A percentile compares a stretch with the other conserved stretches of the same genome.
Evolutionary conservation across 2,888 invertebrate genomes (phyloP).

Genomic region (Netelia melanura): DNA sequence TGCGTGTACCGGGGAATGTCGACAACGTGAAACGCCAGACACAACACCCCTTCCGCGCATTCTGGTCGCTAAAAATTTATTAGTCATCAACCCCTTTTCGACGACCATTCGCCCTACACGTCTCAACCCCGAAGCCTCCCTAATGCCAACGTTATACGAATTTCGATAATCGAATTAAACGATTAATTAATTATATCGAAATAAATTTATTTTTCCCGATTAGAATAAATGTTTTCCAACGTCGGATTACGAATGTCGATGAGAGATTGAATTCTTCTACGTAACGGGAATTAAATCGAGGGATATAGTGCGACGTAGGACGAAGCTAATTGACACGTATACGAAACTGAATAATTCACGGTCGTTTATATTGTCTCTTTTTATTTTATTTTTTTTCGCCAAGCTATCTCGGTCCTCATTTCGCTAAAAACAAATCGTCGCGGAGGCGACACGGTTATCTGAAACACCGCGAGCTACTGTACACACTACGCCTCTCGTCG

Average conservation of each 20-base stretch:
- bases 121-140: background rate
- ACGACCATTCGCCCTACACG: background rate
- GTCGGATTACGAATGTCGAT: background rate
- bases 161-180: too few species aligned
- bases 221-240: too few species aligned
- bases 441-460: constrained; percentile 75
- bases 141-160: background rate
- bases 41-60: constrained; percentile 68
- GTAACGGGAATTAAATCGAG: constrained; percentile 3
- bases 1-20: constrained; percentile 46
- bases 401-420: constrained; percentile 74
- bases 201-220: too few species aligned
- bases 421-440: constrained; percentile 82
- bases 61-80: constrained; percentile 77
- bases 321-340: constrained; percentile 25
- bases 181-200: too few species aligned
- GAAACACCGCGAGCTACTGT: constrained; percentile 60
- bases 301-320: constrained; percentile 1
- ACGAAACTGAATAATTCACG: constrained; percentile 18
- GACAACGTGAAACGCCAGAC: constrained; percentile 54
- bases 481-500: constrained; percentile 44
- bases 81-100: constrained; percentile 64
- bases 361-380: constrained; percentile 30
- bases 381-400: constrained; percentile 74
- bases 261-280: background rate